phyloP scores from a whole-genome alignment of 1,140 invertebrate species.

The Parasteatoda tepidariorum region DNA sequence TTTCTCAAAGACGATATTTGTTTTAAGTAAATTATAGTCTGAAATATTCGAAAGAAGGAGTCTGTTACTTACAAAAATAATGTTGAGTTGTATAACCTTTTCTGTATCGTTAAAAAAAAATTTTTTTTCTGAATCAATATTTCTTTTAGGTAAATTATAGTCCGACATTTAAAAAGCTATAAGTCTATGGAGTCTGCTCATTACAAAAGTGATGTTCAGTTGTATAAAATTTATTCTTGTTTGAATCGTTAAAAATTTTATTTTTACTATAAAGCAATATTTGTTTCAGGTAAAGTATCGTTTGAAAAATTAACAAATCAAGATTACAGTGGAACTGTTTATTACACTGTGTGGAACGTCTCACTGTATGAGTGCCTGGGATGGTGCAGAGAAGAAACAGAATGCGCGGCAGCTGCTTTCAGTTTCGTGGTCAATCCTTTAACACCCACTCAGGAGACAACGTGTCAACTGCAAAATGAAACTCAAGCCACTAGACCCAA shows the following conservation, averaged over 20 bases:
- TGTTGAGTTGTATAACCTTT: no score
- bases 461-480: slow-evolving; percentile 92
- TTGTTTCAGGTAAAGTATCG: slow-evolving; percentile 75
- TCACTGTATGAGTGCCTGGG: slow-evolving; percentile 94
- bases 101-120: no score
- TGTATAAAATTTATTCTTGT: not conserved
- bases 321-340: slow-evolving; percentile 89
- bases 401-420: slow-evolving; percentile 90
- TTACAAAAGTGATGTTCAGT: not conserved
- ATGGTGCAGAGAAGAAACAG: slow-evolving; percentile 90
- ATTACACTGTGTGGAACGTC: slow-evolving; percentile 91
- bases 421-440: slow-evolving; percentile 92
- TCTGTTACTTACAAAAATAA: no score
- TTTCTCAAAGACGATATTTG: not conserved
- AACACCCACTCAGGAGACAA: slow-evolving; percentile 90
- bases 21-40: slow-evolving; percentile 79
- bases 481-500: slow-evolving; percentile 88
- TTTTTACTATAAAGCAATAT: not conserved
- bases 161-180: no score
- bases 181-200: no score
- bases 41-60: no score
- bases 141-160: no score
- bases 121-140: no score
- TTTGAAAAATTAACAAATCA: slow-evolving; percentile 94
- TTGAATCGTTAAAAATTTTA: not conserved